Evolutionary conservation across 1,140 invertebrate genomes (phyloP), one percentile per base, ranked within the genome.

Genomic region (Dolichoris vasculosae): DNA sequence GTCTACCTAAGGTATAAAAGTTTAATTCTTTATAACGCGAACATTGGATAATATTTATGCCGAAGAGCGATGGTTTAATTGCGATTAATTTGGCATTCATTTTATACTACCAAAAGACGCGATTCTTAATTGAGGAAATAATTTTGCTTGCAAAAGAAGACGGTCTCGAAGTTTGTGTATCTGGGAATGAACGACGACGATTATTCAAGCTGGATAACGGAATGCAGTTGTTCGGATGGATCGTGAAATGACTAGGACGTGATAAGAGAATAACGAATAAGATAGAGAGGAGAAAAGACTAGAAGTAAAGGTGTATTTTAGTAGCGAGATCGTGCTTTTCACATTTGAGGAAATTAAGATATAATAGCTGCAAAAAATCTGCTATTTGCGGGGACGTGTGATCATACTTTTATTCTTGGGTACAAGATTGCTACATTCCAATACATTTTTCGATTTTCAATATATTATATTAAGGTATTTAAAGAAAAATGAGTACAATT

Each of bases 241-340:
- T 35, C 69, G 20, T 81, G 20, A 43, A 48, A 75, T n/a, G 63
- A 63, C 40, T 23, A 38, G n/a, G 43, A 23, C 23, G 83, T 17
- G 83, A 84, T 78, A 84, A 78, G 40, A 51, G 75, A 84, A 59
- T 78, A 78, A 84, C 75, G 75, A 40, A 83, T 77, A 73, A 77
- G 82, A 83, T 73, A 15, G 55, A 67, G 71, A 77, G n/a, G 15
- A 30, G 48, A 63, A 55, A 71, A 35, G 80, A 32, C 80, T 23
- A 32, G n/a, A 13, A 4, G 59, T 3, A 48, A 30, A 63, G 59
- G 67, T 51, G 71, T 71, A 82, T 51, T 67, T 46, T 48, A 81
- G n/a, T 55, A 40, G 30, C 46, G 30, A 32, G 7, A 9, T 20
- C 20, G 77, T 35, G 75, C n/a, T 79, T 63, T 79, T 79, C 48